These are phyloP conservation scores for Patagioenas fasciata DNA, from an alignment of 2,113 vertebrate genomes.

Conservation along the genomic window DNA sequence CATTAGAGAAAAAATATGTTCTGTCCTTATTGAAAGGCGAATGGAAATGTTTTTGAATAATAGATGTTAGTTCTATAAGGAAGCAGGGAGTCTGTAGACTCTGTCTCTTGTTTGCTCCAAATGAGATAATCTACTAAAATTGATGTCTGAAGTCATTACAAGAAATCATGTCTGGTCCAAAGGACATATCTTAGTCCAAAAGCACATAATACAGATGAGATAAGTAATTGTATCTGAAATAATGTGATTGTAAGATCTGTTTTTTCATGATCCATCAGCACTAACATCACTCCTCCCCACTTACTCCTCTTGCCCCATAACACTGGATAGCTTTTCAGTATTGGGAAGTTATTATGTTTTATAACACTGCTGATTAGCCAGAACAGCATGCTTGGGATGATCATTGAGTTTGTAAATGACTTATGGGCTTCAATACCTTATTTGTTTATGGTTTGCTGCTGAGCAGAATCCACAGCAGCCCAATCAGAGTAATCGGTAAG, in stretches of 20 bases:
- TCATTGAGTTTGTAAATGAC: neutral
- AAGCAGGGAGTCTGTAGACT: neutral
- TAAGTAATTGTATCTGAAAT: neutral
- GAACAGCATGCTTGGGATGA: neutral
- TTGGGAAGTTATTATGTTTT: neutral
- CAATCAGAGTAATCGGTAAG: neutral
- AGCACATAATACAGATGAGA: neutral
- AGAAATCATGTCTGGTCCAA: slow-evolving; percentile 4
- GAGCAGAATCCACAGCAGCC: neutral
- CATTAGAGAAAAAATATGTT: neutral
- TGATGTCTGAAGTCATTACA: slow-evolving; percentile 33
- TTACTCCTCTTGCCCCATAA: neutral
- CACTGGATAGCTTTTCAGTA: neutral
- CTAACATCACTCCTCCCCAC: neutral
- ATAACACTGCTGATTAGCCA: neutral
- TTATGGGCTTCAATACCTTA: neutral
- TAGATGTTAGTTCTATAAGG: neutral
- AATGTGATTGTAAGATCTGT: neutral
- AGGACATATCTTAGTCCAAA: neutral
- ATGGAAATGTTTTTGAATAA: slow-evolving; percentile 24
- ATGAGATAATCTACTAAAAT: slow-evolving; percentile 48
- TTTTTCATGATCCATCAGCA: neutral
- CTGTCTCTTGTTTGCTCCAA: slow-evolving; percentile 16
- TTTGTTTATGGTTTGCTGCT: neutral
- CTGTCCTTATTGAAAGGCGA: neutral